Percentiles rank a stretch among this genome's conserved stretches.
These are phyloP conservation scores for Lagocephalus sceleratus DNA, from an alignment of 2,797 vertebrate genomes.

Conservation along the genomic window DNA sequence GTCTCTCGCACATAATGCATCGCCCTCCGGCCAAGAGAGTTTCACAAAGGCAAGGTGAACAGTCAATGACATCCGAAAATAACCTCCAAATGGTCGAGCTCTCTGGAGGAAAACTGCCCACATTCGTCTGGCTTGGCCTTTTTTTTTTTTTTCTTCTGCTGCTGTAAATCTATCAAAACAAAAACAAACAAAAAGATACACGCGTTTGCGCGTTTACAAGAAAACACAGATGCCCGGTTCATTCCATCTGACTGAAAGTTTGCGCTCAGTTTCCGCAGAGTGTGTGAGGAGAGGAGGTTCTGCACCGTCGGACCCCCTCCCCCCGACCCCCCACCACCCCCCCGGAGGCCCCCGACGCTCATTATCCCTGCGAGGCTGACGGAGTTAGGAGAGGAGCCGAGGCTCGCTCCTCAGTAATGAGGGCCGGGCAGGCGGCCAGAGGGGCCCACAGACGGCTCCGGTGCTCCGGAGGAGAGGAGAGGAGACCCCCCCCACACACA, in stretches of 20 bases:
- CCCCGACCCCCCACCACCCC: too few relatives aligned
- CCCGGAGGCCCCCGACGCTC: too few relatives aligned
- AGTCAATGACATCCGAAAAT: slow-evolving; percentile 69
- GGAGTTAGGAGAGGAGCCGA: slow-evolving; percentile 43
- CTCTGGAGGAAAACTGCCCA: slow-evolving; percentile 14
- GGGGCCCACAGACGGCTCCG: slow-evolving; percentile 30
- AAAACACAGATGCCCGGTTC: too few relatives aligned
- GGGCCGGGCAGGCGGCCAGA: slow-evolving; percentile 36
- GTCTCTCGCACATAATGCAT: slow-evolving; percentile 64
- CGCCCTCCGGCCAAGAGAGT: slow-evolving; percentile 57
- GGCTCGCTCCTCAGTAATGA: slow-evolving; percentile 52
- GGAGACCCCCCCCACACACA: too few relatives aligned
- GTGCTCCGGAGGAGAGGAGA: slow-evolving; percentile 37
- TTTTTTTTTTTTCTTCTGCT: slow-evolving; percentile 26
- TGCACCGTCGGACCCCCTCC: slow-evolving; percentile 35
- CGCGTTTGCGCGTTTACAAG: too few relatives aligned
- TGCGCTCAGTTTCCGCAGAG: background rate
- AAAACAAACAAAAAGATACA: too few relatives aligned
- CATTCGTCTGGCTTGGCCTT: slow-evolving; percentile 17
- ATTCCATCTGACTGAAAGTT: too few relatives aligned
- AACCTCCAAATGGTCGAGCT: slow-evolving; percentile 40
- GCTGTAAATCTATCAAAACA: background rate
- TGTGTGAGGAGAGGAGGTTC: slow-evolving; percentile 10
- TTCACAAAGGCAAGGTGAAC: slow-evolving; percentile 61
- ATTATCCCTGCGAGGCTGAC: slow-evolving; percentile 51